Base-by-base conservation (phyloP, 2,888 invertebrate species). In the Zaprionus bogoriensis region DNA sequence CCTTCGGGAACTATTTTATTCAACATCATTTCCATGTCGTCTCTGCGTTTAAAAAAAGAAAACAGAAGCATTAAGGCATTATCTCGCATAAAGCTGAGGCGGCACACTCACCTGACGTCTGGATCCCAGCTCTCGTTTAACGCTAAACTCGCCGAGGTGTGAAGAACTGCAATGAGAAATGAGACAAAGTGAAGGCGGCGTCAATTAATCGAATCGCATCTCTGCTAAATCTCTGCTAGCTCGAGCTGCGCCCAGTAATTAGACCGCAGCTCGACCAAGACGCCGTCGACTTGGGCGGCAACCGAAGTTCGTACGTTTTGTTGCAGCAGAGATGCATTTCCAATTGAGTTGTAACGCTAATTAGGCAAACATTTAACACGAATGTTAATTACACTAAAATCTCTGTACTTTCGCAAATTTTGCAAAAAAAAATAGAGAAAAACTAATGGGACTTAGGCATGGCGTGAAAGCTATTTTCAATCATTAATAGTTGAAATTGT, bases 1-100 rank as follows among this genome's bases (percentile, higher is more conserved):
- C 96, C 97, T 94, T 99, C 98, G 91, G 98, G 98, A 92, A 99
- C 97, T 92, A 99, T 96, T 94, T 97, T 98, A 92, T 98, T 98
- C 92, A 99, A 94, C 97, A 99, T 98, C 97, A 98, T 98, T 93
- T 99, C 98, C 97, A 98, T 98, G 91, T 99, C 99, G 91, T 97
- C 97, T 92, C 98, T 94, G 69, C 22, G 48, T n/a, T n/a, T n/a
- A 44, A 19, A 22, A 25, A 47, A 19, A 63, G 45, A 10, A 10
- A 51, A 46, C 3, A 7, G 3, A 32, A 14, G 25, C 19, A 39
- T 10, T 14, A 3, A 25, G 6, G 7, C 7, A 7, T 22, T 47
- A 22, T 4, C 9, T 7, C 6, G 10, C 7, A 9, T 27, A 3
- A 38, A 27, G n/a, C 3, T 3, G 14, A 4, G 7, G 20, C 1